Conservation (phyloP, 2,888 invertebrate genomes). For the Digitonthophagus gazella region DNA sequence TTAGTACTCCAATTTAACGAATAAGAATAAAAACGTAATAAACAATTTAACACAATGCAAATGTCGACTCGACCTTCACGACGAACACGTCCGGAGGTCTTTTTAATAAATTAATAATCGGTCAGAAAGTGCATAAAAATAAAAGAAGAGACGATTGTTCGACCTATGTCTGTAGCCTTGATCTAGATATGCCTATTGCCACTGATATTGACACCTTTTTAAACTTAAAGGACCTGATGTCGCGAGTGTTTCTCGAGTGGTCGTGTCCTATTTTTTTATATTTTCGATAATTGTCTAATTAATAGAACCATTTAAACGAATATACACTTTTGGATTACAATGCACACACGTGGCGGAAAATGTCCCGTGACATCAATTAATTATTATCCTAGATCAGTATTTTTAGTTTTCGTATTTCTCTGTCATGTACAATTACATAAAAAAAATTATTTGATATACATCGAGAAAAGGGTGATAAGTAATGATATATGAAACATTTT, state of each 20-base stretch:
- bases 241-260: slow-evolving; percentile 6
- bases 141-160: not conserved
- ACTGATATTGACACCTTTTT: slow-evolving; percentile 14
- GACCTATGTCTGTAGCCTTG: slow-evolving; percentile 3
- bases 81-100: not conserved
- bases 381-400: too few species aligned
- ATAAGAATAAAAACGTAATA: not conserved
- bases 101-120: not conserved
- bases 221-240: not conserved
- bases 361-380: too few species aligned
- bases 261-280: not conserved
- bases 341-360: too few species aligned
- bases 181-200: slow-evolving; percentile 8
- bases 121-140: slow-evolving; percentile 8
- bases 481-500: too few species aligned
- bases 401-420: too few species aligned
- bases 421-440: too few species aligned
- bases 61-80: not conserved
- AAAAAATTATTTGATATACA: too few species aligned
- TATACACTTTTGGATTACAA: too few species aligned
- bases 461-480: too few species aligned
- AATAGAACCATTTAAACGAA: not conserved
- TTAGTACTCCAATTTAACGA: not conserved
- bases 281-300: not conserved
- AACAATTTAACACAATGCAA: not conserved